phyloP scores from a whole-genome alignment of 2,797 vertebrate species.

The Cichlasoma orientale region DNA sequence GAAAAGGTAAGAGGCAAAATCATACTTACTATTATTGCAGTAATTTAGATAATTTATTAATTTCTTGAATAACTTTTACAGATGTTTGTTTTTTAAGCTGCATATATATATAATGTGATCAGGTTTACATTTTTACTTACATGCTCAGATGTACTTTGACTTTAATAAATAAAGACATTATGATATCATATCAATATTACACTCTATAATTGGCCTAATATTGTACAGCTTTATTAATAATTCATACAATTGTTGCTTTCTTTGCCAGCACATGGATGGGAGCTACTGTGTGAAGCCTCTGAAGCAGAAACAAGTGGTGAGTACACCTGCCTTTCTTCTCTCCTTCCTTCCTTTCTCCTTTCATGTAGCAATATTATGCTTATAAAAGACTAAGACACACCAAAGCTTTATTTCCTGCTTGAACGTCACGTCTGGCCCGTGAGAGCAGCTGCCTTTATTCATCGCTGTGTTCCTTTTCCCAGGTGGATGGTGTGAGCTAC shows the following conservation, averaged over 20 bases:
- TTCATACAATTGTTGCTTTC: conserved; percentile 19
- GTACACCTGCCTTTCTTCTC: conserved; percentile 35
- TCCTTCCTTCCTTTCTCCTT: conserved; percentile 13
- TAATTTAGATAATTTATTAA: not conserved
- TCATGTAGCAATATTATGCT: conserved; percentile 15
- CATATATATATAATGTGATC: no score
- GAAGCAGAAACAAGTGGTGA: conserved; percentile 99
- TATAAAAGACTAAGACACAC: conserved; percentile 26
- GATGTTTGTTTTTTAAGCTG: not conserved
- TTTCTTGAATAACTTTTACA: not conserved
- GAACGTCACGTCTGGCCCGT: not conserved
- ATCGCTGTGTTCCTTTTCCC: conserved; percentile 28
- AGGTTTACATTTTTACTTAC: no score
- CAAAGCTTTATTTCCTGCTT: conserved; percentile 26
- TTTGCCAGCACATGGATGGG: conserved; percentile 90
- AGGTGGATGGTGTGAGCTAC: conserved; percentile 99
- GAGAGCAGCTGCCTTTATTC: conserved; percentile 22
- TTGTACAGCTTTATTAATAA: not conserved
- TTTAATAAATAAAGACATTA: no score
- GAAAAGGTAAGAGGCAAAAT: conserved; percentile 85
- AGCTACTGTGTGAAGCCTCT: conserved; percentile 97
- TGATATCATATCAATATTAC: not conserved
- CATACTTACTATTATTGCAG: not conserved
- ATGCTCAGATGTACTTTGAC: no score
- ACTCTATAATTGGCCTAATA: no score